phyloP scores from a whole-genome alignment of 92 coral and sea anemone genomes.

The Galaxea fascicularis region DNA sequence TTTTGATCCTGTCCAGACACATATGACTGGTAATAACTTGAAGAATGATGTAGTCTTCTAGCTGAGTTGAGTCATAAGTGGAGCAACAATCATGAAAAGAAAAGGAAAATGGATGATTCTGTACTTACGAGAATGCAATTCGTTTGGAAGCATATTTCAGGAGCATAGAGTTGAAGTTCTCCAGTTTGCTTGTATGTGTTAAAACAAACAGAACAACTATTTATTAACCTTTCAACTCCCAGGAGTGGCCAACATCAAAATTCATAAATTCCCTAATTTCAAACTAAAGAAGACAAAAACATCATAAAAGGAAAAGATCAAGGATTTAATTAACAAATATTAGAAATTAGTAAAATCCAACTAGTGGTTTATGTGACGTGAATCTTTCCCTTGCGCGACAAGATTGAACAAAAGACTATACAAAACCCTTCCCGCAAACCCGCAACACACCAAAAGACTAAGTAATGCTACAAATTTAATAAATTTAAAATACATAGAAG shows the following conservation, averaged over 20 bases:
- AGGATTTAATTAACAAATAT: too few species aligned
- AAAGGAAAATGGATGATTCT: background rate
- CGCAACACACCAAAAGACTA: too few species aligned
- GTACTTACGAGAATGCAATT: conserved; percentile 17
- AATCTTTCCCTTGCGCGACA: too few species aligned
- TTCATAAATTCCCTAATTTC: background rate
- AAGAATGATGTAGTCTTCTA: background rate
- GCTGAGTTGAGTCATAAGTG: background rate
- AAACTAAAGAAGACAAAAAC: background rate
- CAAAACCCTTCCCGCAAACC: too few species aligned
- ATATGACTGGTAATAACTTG: background rate
- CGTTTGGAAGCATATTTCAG: conserved; percentile 10
- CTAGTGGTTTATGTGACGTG: too few species aligned
- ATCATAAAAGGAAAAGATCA: too few species aligned
- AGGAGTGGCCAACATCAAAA: conserved; percentile 2
- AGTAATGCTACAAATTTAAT: too few species aligned
- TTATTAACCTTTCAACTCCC: background rate
- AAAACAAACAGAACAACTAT: background rate
- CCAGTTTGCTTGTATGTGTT: conserved; percentile 5
- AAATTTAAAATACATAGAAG: too few species aligned
- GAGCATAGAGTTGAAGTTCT: conserved; percentile 4
- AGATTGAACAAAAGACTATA: too few species aligned
- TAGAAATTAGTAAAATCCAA: too few species aligned
- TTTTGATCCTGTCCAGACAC: background rate
- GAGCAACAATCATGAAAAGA: background rate